Conservation (phyloP, 1,140 invertebrate species). For the Lordiphosa mommai region DNA sequence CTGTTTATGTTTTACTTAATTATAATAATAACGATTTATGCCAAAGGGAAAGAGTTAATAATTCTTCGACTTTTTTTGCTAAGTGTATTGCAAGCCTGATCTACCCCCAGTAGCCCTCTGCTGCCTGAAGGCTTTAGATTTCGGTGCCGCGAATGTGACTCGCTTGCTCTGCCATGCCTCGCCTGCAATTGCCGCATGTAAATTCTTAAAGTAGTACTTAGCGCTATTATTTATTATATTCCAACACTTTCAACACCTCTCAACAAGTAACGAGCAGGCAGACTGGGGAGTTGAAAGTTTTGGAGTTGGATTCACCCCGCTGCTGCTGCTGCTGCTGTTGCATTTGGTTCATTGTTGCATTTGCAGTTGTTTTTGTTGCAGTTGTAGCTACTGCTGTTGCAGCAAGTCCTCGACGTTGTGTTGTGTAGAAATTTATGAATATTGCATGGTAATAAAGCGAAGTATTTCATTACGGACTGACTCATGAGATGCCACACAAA, state of each 20-base stretch:
- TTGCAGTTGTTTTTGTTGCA: constrained; percentile 19
- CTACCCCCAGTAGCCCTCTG: constrained; percentile 3
- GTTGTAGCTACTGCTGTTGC: constrained; percentile 28
- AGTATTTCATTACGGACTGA: constrained; percentile 69
- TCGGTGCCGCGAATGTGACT: constrained; percentile 26
- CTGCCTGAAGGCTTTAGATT: constrained; percentile 42
- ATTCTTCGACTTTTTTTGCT: not conserved
- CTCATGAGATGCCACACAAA: constrained; percentile 27
- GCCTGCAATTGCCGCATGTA: constrained; percentile 73
- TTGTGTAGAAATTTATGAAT: constrained; percentile 73
- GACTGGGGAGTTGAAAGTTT: not conserved
- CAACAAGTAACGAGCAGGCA: constrained; percentile 58
- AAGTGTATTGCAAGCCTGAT: constrained; percentile 14
- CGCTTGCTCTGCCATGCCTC: constrained; percentile 16
- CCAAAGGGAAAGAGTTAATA: not conserved
- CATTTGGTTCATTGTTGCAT: constrained; percentile 37
- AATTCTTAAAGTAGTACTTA: constrained; percentile 79
- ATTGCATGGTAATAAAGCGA: constrained; percentile 73
- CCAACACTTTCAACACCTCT: constrained; percentile 79
- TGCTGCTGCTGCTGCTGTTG: constrained; percentile 48
- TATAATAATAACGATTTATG: too few relatives aligned
- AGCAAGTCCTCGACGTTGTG: constrained; percentile 45
- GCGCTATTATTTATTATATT: constrained; percentile 79
- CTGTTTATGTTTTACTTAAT: too few relatives aligned
- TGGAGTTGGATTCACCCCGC: constrained; percentile 17